Evolutionary conservation across 2,113 vertebrate species (phyloP).

Genomic region (Gadus chalcogrammus): DNA sequence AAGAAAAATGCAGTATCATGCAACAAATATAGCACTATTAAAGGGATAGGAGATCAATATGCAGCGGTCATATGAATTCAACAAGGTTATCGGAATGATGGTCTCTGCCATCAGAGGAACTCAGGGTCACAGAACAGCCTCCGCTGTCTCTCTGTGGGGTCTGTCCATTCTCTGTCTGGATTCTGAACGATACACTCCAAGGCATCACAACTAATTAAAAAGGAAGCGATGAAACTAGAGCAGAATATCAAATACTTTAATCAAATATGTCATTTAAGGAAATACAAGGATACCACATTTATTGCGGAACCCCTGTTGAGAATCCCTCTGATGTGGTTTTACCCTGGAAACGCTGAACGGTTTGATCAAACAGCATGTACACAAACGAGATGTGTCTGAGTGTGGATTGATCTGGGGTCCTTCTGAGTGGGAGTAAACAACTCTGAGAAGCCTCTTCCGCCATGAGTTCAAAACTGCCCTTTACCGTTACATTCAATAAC

Average conservation of each 20-base stretch:
- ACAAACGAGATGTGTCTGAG: no score
- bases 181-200: background rate
- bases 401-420: no score
- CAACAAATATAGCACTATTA: no score
- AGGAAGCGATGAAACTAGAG: background rate
- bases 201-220: background rate
- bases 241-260: slow-evolving; percentile 16
- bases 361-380: no score
- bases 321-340: no score
- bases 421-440: no score
- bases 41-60: slow-evolving; percentile 35
- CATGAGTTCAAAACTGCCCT: no score
- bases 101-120: slow-evolving; percentile 2
- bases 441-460: no score
- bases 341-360: no score
- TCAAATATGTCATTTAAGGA: slow-evolving; percentile 5
- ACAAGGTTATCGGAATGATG: slow-evolving; percentile 1
- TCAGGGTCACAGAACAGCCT: background rate
- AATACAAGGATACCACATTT: no score
- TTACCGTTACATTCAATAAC: no score
- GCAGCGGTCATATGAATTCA: slow-evolving; percentile 14
- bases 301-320: no score
- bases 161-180: background rate
- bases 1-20: background rate
- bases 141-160: background rate